Percentiles rank a stretch among this genome's conserved stretches.
Evolutionary conservation across 2,113 vertebrate genomes (phyloP).

Genomic region (Strix uralensis): DNA sequence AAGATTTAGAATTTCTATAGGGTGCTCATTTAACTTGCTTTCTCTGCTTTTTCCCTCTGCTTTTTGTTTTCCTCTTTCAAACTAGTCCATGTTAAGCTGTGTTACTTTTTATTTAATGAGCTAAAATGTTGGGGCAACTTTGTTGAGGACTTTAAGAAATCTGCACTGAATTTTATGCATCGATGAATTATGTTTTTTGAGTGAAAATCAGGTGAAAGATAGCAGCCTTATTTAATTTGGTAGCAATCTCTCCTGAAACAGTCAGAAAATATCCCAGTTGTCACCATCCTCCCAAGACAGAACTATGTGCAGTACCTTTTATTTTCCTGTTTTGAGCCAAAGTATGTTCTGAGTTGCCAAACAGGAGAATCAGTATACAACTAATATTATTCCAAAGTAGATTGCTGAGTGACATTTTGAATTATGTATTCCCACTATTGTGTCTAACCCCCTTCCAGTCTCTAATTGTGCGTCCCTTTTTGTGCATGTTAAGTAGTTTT

Average conservation of each 20-base stretch:
- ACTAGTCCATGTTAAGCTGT: background rate
- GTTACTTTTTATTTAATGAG: background rate
- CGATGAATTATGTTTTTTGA: background rate
- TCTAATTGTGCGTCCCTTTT: background rate
- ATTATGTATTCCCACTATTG: background rate
- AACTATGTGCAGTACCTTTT: background rate
- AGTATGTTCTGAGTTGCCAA: background rate
- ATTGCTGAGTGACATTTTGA: conserved; percentile 28
- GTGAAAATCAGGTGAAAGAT: background rate
- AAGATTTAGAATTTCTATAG: background rate
- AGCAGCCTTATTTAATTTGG: background rate
- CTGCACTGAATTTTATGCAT: background rate
- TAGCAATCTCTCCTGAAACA: background rate
- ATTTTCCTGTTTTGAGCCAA: background rate
- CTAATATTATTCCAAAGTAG: background rate
- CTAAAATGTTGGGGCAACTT: background rate
- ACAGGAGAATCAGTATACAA: background rate
- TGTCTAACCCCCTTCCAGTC: background rate
- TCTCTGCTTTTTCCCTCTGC: background rate
- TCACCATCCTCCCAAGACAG: background rate
- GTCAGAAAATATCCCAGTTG: background rate
- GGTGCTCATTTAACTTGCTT: background rate
- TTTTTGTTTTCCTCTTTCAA: background rate
- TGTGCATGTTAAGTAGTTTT: conserved; percentile 3
- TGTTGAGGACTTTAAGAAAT: background rate